Evolutionary conservation across 2,113 vertebrate genomes (phyloP), one percentile per base, ranked within the genome.

Genomic region (Ptilorrhoa leucosticta): DNA sequence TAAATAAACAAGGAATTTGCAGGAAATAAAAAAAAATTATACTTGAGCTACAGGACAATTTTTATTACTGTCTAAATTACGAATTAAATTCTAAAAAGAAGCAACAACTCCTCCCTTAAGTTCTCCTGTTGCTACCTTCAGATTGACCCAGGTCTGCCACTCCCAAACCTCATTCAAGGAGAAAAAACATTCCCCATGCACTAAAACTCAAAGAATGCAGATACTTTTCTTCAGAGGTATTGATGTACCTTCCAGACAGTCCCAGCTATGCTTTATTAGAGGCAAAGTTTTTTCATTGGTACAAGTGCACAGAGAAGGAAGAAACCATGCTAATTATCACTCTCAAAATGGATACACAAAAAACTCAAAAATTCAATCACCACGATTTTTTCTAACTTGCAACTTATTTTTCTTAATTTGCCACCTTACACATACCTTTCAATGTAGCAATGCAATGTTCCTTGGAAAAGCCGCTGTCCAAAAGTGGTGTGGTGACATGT

Each of bases 391-490:
- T 63, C 47, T 73, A 89, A 53, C 18, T 64, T 65, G 35, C 8
- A 24, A 35, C 16, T 58, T 77, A 14, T 44, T 66, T 70, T 71
- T 69, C 42, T 33, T 35, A 30, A 51, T 66, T 75, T 86, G 20
- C 50, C 45, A 35, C 39, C 14, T 72, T 40, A 68, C 15, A 87
- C 97, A 70, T 98, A 98, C 98, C 98, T 98, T 97, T 93, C 82
- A 95, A 63, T 33, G 98, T 98, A 42, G 73, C 86, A 80, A 97
- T 53, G 84, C 98, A 98, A 15, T 90, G 50, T 42, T 95, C 92
- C 83, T 98, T 83, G 13, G 98, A 98, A 73, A 97, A 94, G 15
- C 7, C 78, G 56, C 94, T 79, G 18, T 70, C 35, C 86, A 97
- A 33, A 70, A 87, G 56, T 8, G 95, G 94, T 21, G 95, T 96